Evolutionary conservation across 1,140 invertebrate genomes (phyloP).

Genomic region (Physella acuta): DNA sequence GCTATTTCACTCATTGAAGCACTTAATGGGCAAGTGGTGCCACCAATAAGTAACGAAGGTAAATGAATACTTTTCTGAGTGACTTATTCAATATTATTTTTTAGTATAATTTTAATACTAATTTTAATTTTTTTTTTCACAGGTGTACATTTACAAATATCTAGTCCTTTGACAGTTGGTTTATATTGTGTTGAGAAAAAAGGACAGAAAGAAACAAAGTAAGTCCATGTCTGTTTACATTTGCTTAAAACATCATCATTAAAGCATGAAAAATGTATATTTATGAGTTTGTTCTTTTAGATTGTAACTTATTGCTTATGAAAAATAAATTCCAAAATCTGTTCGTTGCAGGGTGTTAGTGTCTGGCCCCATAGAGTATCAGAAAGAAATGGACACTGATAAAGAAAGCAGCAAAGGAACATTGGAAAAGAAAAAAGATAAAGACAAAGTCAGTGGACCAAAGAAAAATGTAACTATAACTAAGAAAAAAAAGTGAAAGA

Average conservation of each 20-base stretch:
- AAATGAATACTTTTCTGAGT: neutral
- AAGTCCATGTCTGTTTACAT: no score
- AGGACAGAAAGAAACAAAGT: conserved; percentile 35
- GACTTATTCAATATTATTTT: neutral
- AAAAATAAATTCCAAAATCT: no score
- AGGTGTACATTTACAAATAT: conserved; percentile 32
- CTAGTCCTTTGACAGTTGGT: conserved; percentile 23
- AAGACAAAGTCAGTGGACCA: conserved; percentile 26
- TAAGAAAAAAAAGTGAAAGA: no score
- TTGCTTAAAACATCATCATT: no score
- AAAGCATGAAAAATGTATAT: no score
- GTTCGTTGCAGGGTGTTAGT: conserved; percentile 20
- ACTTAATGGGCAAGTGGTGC: conserved; percentile 78
- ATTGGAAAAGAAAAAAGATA: conserved; percentile 34
- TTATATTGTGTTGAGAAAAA: conserved; percentile 31
- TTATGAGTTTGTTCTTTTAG: no score
- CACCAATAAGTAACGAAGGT: conserved; percentile 24
- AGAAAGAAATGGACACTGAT: conserved; percentile 39
- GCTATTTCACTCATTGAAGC: conserved; percentile 95
- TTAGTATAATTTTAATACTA: neutral
- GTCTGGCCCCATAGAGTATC: conserved; percentile 35
- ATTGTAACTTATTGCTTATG: no score
- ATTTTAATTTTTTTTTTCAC: neutral
- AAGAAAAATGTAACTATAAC: neutral
- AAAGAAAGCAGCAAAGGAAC: conserved; percentile 31